Percentiles rank a stretch among this genome's conserved stretches.
These are phyloP conservation scores for Sigmodon hispidus DNA, from an alignment of 2,113 vertebrate species.

Conservation along the genomic window DNA sequence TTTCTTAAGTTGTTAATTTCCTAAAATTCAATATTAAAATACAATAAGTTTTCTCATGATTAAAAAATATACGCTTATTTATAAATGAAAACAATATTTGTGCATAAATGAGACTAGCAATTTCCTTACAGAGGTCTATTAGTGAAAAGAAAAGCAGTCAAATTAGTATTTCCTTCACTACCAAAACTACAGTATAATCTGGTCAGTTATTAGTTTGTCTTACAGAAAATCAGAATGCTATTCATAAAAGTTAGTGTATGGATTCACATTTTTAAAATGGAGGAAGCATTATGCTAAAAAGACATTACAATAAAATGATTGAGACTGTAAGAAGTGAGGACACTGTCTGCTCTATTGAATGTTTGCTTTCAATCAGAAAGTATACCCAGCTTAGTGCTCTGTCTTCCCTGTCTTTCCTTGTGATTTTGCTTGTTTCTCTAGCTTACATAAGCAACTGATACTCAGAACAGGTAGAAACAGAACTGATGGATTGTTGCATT, in stretches of 20 bases:
- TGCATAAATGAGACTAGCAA: not conserved
- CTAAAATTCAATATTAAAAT: constrained; percentile 5
- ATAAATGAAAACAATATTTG: not conserved
- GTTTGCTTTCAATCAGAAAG: not conserved
- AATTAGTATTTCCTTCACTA: not conserved
- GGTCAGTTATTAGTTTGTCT: not conserved
- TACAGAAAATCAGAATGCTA: not conserved
- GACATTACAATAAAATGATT: not conserved
- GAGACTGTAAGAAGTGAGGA: not conserved
- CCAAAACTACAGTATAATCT: not conserved
- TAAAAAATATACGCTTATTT: not conserved
- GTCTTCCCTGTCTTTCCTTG: not conserved
- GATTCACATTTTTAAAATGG: not conserved
- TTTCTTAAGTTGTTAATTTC: not conserved
- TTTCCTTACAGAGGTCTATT: not conserved
- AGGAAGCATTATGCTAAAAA: not conserved
- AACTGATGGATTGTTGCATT: not conserved
- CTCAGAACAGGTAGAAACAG: not conserved
- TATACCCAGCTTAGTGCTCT: fast-evolving
- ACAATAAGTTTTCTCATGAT: not conserved
- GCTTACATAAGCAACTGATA: not conserved
- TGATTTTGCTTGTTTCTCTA: not conserved
- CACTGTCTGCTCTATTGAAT: not conserved
- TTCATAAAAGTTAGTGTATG: not conserved
- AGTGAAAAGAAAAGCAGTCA: not conserved